These are phyloP conservation scores for Eira barbara DNA, from an alignment of 2,113 vertebrate genomes.

Conservation along the genomic window DNA sequence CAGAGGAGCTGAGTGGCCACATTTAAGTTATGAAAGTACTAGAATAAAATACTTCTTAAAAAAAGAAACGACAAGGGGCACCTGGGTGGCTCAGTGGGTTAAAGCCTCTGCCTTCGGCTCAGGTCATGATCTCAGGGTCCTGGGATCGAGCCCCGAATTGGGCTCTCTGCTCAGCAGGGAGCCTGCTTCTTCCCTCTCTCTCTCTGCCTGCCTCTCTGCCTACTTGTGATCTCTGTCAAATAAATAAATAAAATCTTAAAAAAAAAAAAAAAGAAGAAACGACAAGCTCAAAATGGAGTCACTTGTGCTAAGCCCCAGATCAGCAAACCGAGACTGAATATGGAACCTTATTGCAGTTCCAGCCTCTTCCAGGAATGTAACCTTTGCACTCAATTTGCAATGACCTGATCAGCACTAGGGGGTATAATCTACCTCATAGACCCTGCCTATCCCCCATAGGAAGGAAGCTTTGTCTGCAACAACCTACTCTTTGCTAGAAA, in stretches of 20 bases:
- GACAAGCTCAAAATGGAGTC: not conserved
- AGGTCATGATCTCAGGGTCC: too few relatives aligned
- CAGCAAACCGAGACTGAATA: not conserved
- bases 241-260: too few relatives aligned
- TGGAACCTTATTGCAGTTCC: not conserved
- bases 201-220: too few relatives aligned
- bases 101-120: too few relatives aligned
- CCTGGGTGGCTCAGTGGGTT: too few relatives aligned
- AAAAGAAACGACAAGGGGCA: not conserved
- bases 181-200: too few relatives aligned
- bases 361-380: not conserved
- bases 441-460: not conserved
- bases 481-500: not conserved
- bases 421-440: not conserved
- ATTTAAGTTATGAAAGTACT: constrained; percentile 3
- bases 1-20: not conserved
- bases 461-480: not conserved
- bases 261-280: not conserved
- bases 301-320: not conserved
- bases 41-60: constrained; percentile 38
- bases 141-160: too few relatives aligned
- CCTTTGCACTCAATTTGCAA: not conserved
- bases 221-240: too few relatives aligned
- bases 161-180: too few relatives aligned
- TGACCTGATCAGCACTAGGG: not conserved